phyloP scores from a whole-genome alignment of 2,113 vertebrate species.

The Mirza zaza region DNA sequence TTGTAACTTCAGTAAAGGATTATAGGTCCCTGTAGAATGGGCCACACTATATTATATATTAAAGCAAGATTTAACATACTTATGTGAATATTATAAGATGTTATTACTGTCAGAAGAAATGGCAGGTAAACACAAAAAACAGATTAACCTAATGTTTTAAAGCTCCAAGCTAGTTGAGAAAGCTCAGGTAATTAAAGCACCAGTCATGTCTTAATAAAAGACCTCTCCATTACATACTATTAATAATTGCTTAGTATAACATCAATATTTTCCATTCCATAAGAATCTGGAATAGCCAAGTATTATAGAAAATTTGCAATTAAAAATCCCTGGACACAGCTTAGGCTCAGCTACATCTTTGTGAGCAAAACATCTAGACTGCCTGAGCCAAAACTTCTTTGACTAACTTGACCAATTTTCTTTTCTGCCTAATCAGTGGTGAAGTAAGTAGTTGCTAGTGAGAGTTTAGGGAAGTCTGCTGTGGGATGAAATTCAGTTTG shows the following conservation, averaged over 20 bases:
- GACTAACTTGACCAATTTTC: neutral
- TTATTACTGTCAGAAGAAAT: conserved; percentile 33
- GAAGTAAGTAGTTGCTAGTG: neutral
- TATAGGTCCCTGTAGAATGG: neutral
- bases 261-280: neutral
- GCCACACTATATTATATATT: neutral
- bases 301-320: neutral
- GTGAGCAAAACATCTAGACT: neutral
- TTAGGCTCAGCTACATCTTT: neutral
- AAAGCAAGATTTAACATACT: conserved; percentile 16
- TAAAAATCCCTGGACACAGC: neutral
- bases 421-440: neutral
- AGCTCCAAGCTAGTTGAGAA: neutral
- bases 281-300: neutral
- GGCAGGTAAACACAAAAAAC: neutral
- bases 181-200: neutral
- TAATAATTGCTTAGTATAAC: neutral
- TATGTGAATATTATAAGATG: neutral
- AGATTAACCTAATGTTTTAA: conserved; percentile 36
- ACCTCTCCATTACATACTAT: neutral
- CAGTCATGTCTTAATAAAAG: neutral
- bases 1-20: neutral
- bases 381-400: neutral
- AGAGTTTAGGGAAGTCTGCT: neutral
- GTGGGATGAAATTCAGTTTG: neutral